phyloP scores from a whole-genome alignment of 2,797 vertebrate genomes.

The Tympanoctomys barrerae region DNA sequence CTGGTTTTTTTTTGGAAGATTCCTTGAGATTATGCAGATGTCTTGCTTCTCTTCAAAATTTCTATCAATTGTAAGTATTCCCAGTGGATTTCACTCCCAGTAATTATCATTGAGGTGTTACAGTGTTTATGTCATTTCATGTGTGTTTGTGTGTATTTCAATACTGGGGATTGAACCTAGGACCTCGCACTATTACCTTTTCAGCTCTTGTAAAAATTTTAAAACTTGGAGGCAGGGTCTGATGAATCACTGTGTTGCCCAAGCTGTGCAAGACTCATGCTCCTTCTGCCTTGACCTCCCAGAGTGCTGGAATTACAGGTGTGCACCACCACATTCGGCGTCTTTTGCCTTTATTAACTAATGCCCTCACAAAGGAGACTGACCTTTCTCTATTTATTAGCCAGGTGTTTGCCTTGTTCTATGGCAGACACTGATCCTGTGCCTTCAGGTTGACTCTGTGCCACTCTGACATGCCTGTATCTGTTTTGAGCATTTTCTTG shows the following conservation, averaged over 20 bases:
- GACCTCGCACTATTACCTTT: not conserved
- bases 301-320: not conserved
- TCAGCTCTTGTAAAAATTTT: not conserved
- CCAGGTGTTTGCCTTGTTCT: not conserved
- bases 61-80: not conserved
- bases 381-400: not conserved
- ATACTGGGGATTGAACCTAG: not conserved
- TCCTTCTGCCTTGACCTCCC: not conserved
- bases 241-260: not conserved
- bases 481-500: not conserved
- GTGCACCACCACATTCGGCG: not conserved
- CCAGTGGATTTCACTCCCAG: not conserved
- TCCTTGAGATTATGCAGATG: not conserved
- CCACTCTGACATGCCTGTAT: not conserved
- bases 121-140: not conserved
- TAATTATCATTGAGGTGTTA: not conserved
- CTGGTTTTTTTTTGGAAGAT: not conserved
- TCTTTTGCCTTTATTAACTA: not conserved
- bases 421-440: not conserved
- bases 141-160: not conserved
- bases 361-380: not conserved
- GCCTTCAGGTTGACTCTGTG: not conserved
- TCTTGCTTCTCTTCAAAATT: not conserved
- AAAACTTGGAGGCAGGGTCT: not conserved
- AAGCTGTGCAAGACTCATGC: not conserved